These are phyloP conservation scores for Genyomyrus donnyi DNA, from an alignment of 2,113 vertebrate species.

Conservation along the genomic window DNA sequence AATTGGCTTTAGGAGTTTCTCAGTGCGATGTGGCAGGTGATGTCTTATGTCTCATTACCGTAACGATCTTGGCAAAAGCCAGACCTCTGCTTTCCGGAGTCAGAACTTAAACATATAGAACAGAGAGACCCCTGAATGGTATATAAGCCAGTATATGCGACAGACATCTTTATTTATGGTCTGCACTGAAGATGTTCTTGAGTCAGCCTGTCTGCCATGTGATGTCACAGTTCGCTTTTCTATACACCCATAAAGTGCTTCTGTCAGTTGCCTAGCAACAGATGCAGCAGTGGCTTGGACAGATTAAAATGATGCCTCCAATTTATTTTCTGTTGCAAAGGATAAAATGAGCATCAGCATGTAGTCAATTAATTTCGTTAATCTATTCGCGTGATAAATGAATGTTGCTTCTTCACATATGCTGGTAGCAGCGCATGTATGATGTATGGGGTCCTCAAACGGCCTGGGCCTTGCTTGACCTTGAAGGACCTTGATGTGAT, in stretches of 20 bases:
- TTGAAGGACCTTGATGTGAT: conserved; percentile 2
- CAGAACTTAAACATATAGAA: not conserved
- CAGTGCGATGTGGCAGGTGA: not conserved
- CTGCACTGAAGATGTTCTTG: not conserved
- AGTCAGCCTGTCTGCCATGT: not conserved
- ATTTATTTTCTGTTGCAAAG: conserved; percentile 16
- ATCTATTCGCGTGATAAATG: not conserved
- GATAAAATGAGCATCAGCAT: not conserved
- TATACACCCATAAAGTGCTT: conserved; percentile 14
- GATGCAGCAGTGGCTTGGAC: not conserved
- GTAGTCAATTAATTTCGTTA: not conserved
- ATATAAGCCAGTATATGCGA: not conserved
- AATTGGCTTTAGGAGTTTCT: not conserved
- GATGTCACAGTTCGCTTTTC: conserved; percentile 13
- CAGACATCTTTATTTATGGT: not conserved
- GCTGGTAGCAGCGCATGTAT: not conserved
- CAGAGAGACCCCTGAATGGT: not conserved
- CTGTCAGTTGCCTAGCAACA: conserved; percentile 17
- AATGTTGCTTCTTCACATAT: not conserved
- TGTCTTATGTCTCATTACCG: not conserved
- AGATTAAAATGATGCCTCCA: conserved; percentile 11
- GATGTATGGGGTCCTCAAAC: not conserved
- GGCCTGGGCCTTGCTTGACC: not conserved
- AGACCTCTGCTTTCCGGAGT: not conserved
- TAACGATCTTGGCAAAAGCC: not conserved